These are phyloP conservation scores for Rhabdornis inornatus DNA, from an alignment of 2,113 vertebrate species.

Conservation along the genomic window DNA sequence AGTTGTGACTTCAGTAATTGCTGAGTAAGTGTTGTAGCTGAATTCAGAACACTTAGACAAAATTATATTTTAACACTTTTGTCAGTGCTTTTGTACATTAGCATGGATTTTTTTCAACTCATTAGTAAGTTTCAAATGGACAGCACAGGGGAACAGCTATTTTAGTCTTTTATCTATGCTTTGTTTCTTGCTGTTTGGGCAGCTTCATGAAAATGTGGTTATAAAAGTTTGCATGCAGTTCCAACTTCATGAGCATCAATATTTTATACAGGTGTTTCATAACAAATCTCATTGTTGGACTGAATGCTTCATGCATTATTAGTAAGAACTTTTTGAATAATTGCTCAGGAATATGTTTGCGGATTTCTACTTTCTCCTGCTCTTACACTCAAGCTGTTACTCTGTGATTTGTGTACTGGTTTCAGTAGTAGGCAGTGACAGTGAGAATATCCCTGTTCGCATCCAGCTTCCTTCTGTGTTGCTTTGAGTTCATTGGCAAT, in stretches of 20 bases:
- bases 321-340: neutral
- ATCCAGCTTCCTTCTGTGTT: neutral
- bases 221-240: neutral
- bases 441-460: neutral
- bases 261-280: neutral
- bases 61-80: neutral
- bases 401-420: accelerated
- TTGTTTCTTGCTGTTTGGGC: neutral
- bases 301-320: neutral
- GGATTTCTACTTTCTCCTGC: neutral
- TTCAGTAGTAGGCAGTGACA: neutral
- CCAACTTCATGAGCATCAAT: neutral
- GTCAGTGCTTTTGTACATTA: neutral
- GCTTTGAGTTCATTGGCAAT: neutral
- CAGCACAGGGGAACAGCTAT: neutral
- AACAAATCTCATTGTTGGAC: neutral
- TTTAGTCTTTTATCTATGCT: neutral
- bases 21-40: neutral
- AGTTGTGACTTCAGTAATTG: neutral
- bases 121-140: neutral
- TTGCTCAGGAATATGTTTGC: neutral
- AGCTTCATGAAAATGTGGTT: neutral
- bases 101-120: neutral
- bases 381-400: neutral
- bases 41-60: neutral